Evolutionary conservation across 2,797 vertebrate species (phyloP), one percentile per base, ranked within the genome.

Genomic region (Euphonia xanthogaster): DNA sequence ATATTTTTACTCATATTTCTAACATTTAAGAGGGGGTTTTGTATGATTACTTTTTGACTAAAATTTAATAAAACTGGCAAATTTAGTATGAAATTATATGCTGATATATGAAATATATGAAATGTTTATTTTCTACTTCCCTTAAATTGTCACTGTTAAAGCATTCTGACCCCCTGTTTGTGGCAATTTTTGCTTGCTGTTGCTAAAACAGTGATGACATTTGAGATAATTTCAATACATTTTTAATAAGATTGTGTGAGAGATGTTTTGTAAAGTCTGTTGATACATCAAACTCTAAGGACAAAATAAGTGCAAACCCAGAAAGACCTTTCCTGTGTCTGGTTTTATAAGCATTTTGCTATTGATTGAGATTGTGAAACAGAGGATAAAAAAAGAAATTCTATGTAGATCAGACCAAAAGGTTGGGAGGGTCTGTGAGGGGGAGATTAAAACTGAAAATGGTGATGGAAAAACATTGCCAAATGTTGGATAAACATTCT

Each of bases 241-340:
- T 94, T 92, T 82, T 55, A 91, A 82, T 91, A 74, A 74, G 77
- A 81, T 67, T 87, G 78, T 81, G 31, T 65, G 65, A 81, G 39
- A 61, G 48, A 13, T 70, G 30, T 84, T 96, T 95, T 94, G 61
- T 74, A 30, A 84, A 81, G 60, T 65, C 60, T 84, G 42, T 84
- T 79, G 40, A 22, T 81, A 80, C 8, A 25, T 72, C 40, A 48
- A 10, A 73, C 22, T 73, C 40, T 62, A 74, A 90, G 66, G 55
- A 50, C 42, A 39, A 63, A 83, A 39, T 12, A 72, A 84, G 28
- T 70, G 37, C 39, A 91, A 65, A 63, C 67, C 30, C 74, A 70
- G 66, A 70, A 76, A 2, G 5, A n/a, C 62, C 33, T 44, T 77
- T 75, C 47, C 39, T 47, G 12, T 44, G 13, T 77, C 39, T 11